These are phyloP conservation scores for Callospermophilus lateralis DNA, from an alignment of 2,113 vertebrate genomes.

Conservation along the genomic window DNA sequence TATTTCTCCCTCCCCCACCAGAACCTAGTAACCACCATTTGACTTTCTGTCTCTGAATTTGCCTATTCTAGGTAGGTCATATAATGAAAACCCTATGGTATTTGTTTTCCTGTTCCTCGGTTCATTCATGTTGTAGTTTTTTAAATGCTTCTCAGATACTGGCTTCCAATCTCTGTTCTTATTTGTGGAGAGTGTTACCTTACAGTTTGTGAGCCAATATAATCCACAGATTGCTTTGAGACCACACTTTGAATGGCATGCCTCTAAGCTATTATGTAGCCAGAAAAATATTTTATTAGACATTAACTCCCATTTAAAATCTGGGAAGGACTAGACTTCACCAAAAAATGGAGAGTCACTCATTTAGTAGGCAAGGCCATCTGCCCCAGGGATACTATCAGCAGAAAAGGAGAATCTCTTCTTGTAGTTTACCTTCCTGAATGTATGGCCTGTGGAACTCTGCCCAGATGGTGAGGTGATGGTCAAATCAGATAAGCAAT, in stretches of 20 bases:
- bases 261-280: background rate
- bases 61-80: background rate
- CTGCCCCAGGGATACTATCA: background rate
- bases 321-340: background rate
- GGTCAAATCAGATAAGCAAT: background rate
- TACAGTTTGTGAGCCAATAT: background rate
- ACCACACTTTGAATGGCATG: background rate
- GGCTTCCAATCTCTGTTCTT: background rate
- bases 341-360: background rate
- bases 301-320: background rate
- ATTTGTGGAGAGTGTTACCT: background rate
- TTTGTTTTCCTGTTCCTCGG: background rate
- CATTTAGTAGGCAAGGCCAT: background rate
- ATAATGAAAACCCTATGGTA: background rate
- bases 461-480: background rate
- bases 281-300: background rate
- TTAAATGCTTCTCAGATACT: background rate
- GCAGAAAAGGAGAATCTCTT: background rate
- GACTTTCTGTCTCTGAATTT: constrained; percentile 17
- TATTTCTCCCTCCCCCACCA: background rate
- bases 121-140: background rate
- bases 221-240: background rate
- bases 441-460: background rate
- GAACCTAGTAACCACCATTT: background rate
- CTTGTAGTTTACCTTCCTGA: background rate